Percentiles rank a stretch among this genome's conserved stretches.
Conservation (phyloP, 2,888 invertebrate genomes). For the Acleris literana region DNA sequence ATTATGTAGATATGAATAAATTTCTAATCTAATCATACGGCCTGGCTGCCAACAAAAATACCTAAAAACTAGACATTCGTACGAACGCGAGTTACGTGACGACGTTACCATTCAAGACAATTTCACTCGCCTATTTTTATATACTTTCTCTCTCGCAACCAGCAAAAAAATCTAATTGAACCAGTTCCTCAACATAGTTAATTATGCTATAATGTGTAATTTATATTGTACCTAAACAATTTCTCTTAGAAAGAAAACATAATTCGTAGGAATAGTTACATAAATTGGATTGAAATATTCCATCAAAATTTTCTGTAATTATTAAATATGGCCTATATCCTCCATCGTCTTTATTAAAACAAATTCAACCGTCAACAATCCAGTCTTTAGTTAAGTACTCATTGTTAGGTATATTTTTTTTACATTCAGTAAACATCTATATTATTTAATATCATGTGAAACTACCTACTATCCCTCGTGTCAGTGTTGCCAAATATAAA, state of each 20-base stretch:
- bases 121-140: conserved; percentile 30
- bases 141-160: conserved; percentile 33
- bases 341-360: no score
- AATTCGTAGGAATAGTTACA: no score
- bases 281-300: no score
- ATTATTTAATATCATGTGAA: no score
- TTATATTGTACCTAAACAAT: conserved; percentile 10
- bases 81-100: not conserved
- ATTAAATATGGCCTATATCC: no score
- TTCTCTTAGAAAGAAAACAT: conserved; percentile 4
- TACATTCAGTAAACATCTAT: no score
- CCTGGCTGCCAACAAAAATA: conserved; percentile 11
- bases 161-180: conserved; percentile 29
- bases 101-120: conserved; percentile 15
- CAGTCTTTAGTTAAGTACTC: no score
- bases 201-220: conserved; percentile 17
- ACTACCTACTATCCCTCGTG: no score
- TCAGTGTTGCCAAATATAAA: no score
- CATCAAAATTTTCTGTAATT: no score
- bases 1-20: conserved; percentile 14
- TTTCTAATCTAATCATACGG: conserved; percentile 22
- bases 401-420: no score
- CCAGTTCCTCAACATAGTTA: conserved; percentile 25
- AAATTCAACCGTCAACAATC: no score
- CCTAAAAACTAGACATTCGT: conserved; percentile 17